These are phyloP conservation scores for Kradibia gibbosae DNA, from an alignment of 1,140 invertebrate genomes.

Conservation along the genomic window DNA sequence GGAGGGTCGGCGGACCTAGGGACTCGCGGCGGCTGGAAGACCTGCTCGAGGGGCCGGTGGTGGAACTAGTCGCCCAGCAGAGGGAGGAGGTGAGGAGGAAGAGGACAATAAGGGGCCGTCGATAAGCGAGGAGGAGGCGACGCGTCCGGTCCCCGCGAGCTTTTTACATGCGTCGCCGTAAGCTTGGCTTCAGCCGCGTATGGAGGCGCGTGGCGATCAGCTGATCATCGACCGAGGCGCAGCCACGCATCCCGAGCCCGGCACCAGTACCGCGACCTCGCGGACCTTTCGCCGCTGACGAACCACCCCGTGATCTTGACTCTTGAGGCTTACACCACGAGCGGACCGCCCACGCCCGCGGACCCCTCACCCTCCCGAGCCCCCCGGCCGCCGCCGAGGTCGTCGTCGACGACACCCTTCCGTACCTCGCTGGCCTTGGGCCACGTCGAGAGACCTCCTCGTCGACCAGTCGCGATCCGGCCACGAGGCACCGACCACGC, in stretches of 20 bases:
- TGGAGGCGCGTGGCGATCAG: conserved; percentile 66
- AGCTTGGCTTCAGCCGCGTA: conserved; percentile 48
- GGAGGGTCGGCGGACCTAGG: no score
- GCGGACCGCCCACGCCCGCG: no score
- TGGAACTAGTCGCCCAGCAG: not conserved
- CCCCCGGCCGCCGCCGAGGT: no score
- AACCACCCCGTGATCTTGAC: no score
- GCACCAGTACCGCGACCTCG: conserved; percentile 37
- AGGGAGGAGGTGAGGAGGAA: not conserved
- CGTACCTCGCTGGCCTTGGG: no score
- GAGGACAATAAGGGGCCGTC: not conserved
- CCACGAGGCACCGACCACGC: no score
- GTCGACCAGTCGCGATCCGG: no score
- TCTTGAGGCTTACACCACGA: no score
- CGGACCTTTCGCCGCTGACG: not conserved
- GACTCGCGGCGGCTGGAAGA: not conserved
- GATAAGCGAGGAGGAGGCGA: no score
- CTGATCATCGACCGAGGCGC: conserved; percentile 58
- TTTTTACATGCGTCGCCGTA: conserved; percentile 40
- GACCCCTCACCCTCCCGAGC: no score
- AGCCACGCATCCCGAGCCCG: conserved; percentile 8
- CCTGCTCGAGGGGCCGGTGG: not conserved
- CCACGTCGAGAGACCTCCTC: no score
- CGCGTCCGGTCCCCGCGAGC: not conserved
- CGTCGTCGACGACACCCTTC: no score